A percentile compares a stretch with the other conserved stretches of the same genome.
Evolutionary conservation across 1,140 invertebrate genomes (phyloP).

Genomic region (Thrips palmi): DNA sequence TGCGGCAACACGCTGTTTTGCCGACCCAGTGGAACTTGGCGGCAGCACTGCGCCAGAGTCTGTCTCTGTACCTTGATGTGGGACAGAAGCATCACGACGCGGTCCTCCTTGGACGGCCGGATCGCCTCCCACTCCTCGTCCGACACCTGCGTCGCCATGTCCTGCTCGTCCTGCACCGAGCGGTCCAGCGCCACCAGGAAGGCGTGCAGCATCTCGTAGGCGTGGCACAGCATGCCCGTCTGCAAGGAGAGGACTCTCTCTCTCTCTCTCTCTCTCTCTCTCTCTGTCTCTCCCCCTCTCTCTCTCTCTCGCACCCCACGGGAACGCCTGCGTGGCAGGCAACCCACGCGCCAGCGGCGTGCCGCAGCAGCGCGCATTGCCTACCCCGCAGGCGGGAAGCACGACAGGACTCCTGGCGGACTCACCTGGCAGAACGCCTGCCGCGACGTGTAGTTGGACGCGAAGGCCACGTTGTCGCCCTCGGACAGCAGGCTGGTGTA

Average conservation of each 20-base stretch:
- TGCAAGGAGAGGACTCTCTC: conserved; percentile 19
- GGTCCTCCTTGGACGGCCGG: conserved; percentile 42
- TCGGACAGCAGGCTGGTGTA: conserved; percentile 40
- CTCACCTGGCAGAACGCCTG: conserved; percentile 32
- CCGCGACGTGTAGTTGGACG: conserved; percentile 44
- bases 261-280: neutral
- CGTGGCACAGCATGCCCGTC: conserved; percentile 38
- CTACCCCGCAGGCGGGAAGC: neutral
- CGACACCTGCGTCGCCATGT: conserved; percentile 47
- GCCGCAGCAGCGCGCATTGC: neutral
- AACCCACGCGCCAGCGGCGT: neutral
- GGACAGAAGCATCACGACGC: conserved; percentile 35
- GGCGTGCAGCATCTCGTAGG: conserved; percentile 37
- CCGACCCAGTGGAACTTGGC: neutral
- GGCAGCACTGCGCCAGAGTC: too few relatives aligned
- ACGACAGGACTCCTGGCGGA: neutral
- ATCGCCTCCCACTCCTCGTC: conserved; percentile 67
- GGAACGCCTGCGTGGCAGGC: neutral
- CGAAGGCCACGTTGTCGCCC: conserved; percentile 66
- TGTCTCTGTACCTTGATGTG: conserved; percentile 32
- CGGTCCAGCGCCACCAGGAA: conserved; percentile 41
- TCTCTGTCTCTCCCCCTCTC: neutral
- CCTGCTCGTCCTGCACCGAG: conserved; percentile 41
- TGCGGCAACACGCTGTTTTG: conserved; percentile 16
- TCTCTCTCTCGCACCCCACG: neutral